A percentile compares a stretch with the other conserved stretches of the same genome.
Conservation (phyloP, 1,140 invertebrate genomes). For the Rhopalosiphum maidis region DNA sequence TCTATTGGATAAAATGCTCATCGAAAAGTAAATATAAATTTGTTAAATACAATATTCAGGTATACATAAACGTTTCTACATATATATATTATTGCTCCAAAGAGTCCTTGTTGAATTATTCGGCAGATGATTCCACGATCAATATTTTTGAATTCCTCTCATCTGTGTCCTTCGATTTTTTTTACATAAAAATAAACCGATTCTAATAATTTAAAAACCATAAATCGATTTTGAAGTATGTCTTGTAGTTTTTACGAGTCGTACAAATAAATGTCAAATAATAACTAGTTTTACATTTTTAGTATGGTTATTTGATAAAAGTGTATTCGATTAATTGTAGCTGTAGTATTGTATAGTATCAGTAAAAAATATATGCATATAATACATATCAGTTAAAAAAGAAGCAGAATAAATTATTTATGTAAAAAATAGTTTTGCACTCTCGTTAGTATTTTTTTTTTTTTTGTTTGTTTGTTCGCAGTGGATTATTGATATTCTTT, state of each 20-base stretch:
- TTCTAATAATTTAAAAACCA: neutral
- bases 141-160: neutral
- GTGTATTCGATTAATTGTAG: neutral
- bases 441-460: neutral
- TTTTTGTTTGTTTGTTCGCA: neutral
- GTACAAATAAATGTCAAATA: neutral
- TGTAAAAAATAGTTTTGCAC: neutral
- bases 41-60: too few relatives aligned
- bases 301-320: neutral
- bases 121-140: neutral
- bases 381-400: neutral
- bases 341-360: neutral
- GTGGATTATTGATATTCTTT: neutral
- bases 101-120: neutral
- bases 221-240: neutral
- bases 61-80: neutral
- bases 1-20: neutral
- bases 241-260: neutral
- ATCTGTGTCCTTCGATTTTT: neutral
- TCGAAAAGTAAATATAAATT: neutral
- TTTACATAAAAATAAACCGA: neutral
- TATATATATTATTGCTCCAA: too few relatives aligned
- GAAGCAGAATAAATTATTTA: neutral
- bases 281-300: neutral
- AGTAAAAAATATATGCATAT: neutral